Evolutionary conservation across 2,797 vertebrate genomes (phyloP), one percentile per base, ranked within the genome.

Genomic region (Coilia nasus): DNA sequence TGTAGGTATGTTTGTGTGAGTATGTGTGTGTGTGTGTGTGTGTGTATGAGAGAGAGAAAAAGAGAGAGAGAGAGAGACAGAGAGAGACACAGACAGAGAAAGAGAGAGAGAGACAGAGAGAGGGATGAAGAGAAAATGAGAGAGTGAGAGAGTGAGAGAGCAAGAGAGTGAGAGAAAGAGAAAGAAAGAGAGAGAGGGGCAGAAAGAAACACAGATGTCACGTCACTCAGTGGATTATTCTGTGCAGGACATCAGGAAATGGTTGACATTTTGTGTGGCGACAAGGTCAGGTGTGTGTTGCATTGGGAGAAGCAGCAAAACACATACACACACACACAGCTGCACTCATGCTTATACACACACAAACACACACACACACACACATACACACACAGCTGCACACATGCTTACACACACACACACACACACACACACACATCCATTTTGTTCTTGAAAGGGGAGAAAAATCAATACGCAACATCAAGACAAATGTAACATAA

Each of bases 261-360:
- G 67, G 25, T 35, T 71, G 67, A 71, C 67, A 71, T 71, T 71
- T 71, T 71, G 3, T 71, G 67, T 17, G 15, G 15, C 35, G 2
- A 71, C 67, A 71, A 71, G 64, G 64, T 71, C 64, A 71, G 5
- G 28, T 19, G 7, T 28, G 11, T 10, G 10, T 54, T 54, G 50
- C 7, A 54, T 14, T 1, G 50, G 50, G 50, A 54, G 50, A 6
- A 54, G 50, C 1, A 54, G 50, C 4, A 28, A 11, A 64, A 62
- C 15, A 62, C n/a, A 62, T 21, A 62, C 60, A 62, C 59, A 60
- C 59, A 60, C 59, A 60, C 59, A 60, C 59, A 64, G n/a, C n/a
- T n/a, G n/a, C n/a, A n/a, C n/a, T n/a, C n/a, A n/a, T n/a, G n/a
- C n/a, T n/a, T n/a, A n/a, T 10, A 47, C 46, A 47, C 46, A 47